Evolutionary conservation across 2,888 invertebrate species (phyloP).

Genomic region (Ectemnius cavifrons): DNA sequence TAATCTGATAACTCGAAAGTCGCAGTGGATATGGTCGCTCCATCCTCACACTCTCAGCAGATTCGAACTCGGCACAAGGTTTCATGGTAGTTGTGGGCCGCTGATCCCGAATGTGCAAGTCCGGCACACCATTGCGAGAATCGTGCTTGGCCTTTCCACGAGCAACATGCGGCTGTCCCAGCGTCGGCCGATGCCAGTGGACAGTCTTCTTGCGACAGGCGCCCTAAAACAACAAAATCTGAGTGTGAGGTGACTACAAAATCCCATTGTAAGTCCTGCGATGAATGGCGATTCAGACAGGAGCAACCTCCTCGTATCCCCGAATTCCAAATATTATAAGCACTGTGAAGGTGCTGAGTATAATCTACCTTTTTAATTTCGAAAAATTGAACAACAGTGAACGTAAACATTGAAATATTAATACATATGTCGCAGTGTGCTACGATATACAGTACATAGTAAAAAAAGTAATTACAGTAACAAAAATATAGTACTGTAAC

Average conservation of each 20-base stretch:
- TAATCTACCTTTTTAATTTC: too few species aligned
- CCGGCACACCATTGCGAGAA: constrained; percentile 39
- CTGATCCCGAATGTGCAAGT: constrained; percentile 50
- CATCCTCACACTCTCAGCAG: constrained; percentile 17
- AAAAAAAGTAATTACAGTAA: too few species aligned
- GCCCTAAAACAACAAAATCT: constrained; percentile 68
- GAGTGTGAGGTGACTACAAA: constrained; percentile 60
- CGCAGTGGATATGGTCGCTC: constrained; percentile 42
- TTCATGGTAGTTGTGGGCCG: constrained; percentile 37
- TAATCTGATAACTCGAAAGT: constrained; percentile 63
- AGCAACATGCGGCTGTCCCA: constrained; percentile 50
- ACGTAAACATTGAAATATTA: too few species aligned
- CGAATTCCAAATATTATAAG: too few species aligned
- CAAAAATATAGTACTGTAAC: too few species aligned
- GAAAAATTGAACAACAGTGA: too few species aligned
- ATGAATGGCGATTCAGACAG: constrained; percentile 15
- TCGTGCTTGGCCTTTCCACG: constrained; percentile 57
- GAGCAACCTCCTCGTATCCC: not conserved
- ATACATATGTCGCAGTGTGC: too few species aligned
- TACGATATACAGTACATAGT: too few species aligned
- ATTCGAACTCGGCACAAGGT: constrained; percentile 9
- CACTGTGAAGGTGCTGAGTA: too few species aligned
- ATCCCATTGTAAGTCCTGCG: constrained; percentile 6
- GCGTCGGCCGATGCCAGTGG: constrained; percentile 34
- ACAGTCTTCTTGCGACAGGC: constrained; percentile 51